Conservation (phyloP, 2,888 invertebrate species). For the Acleris laterana region DNA sequence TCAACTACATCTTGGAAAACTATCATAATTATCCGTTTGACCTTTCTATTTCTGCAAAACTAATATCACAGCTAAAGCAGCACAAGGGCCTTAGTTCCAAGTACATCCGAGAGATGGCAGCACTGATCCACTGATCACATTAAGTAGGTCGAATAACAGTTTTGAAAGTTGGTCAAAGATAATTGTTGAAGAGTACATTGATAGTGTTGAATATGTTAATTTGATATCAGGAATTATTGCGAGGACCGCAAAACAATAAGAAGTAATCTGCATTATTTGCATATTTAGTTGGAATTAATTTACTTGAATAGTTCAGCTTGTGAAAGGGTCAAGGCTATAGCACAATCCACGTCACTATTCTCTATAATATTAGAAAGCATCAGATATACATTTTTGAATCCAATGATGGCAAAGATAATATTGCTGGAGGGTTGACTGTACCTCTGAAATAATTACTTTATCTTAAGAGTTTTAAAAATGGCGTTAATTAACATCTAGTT, state of each 20-base stretch:
- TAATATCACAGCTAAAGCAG: background rate
- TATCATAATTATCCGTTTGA: too few relatives aligned
- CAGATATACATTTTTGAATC: too few relatives aligned
- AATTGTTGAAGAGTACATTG: background rate
- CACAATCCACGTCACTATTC: too few relatives aligned
- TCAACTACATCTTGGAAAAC: too few relatives aligned
- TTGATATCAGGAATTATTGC: background rate
- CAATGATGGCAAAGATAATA: too few relatives aligned
- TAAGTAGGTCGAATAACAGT: slow-evolving; percentile 32
- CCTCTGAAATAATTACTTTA: too few relatives aligned
- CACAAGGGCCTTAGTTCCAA: background rate
- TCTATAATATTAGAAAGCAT: too few relatives aligned
- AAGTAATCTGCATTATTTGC: background rate
- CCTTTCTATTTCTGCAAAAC: background rate
- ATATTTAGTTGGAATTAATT: background rate
- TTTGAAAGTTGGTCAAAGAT: background rate
- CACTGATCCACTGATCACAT: background rate
- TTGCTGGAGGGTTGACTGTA: too few relatives aligned
- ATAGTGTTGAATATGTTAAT: background rate
- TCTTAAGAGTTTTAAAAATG: too few relatives aligned
- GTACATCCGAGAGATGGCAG: slow-evolving; percentile 32
- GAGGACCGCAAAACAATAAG: background rate
- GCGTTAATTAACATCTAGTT: too few relatives aligned
- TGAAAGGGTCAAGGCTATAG: too few relatives aligned
- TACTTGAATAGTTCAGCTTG: too few relatives aligned